Conservation (phyloP, 2,888 invertebrate species). For the Macrosoma leucophasiata region DNA sequence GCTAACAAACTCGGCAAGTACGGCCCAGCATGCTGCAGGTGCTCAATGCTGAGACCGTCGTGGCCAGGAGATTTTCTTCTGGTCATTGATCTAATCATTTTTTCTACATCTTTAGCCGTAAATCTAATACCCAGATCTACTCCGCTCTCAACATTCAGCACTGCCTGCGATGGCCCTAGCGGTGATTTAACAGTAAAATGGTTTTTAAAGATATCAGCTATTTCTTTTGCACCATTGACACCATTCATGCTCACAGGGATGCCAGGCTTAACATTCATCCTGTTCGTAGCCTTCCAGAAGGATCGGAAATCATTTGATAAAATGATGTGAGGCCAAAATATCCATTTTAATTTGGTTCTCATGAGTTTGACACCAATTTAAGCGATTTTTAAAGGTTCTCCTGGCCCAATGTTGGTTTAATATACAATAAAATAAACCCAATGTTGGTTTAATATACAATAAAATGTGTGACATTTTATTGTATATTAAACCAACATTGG, state of each 20-base stretch:
- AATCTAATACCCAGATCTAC: not conserved
- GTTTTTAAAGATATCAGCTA: too few relatives aligned
- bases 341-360: too few relatives aligned
- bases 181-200: too few relatives aligned
- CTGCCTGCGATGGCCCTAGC: not conserved
- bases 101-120: not conserved
- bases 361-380: too few relatives aligned
- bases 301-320: not conserved
- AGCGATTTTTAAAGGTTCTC: too few relatives aligned
- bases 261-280: too few relatives aligned
- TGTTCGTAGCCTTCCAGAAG: not conserved
- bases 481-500: not conserved
- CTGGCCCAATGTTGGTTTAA: too few relatives aligned
- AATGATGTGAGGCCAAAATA: too few relatives aligned
- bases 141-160: not conserved
- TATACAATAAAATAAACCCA: too few relatives aligned
- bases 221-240: not conserved
- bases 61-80: constrained; percentile 6
- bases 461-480: too few relatives aligned
- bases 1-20: too few relatives aligned
- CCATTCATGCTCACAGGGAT: not conserved
- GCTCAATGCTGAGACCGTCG: constrained; percentile 10
- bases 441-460: not conserved
- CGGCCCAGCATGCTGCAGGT: constrained; percentile 6
- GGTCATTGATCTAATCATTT: not conserved